A percentile compares a stretch with the other conserved stretches of the same genome.
Evolutionary conservation across 1,140 invertebrate species (phyloP).

Genomic region (Platorchestia sp.): DNA sequence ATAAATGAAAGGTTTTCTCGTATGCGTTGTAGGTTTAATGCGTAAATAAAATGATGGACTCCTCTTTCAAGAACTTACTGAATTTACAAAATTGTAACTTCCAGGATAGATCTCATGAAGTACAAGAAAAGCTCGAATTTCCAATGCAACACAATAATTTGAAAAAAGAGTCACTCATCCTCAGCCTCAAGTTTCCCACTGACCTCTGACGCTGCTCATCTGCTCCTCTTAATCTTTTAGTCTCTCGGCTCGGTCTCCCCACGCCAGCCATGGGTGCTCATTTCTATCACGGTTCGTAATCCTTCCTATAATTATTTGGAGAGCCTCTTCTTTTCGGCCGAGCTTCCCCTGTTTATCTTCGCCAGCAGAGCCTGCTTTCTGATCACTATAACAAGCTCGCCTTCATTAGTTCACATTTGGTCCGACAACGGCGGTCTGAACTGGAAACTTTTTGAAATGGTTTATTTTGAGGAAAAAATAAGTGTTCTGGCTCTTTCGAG

Average conservation of each 20-base stretch:
- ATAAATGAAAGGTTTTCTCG: neutral
- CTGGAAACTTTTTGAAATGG: neutral
- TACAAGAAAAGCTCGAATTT: neutral
- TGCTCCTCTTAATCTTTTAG: constrained; percentile 9
- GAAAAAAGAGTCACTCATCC: neutral
- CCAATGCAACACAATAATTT: neutral
- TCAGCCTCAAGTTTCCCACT: neutral
- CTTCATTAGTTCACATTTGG: constrained; percentile 16
- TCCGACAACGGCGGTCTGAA: neutral
- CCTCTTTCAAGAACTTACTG: neutral
- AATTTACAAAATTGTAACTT: neutral
- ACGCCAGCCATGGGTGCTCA: constrained; percentile 15
- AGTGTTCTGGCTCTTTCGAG: neutral
- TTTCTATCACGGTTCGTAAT: constrained; percentile 30
- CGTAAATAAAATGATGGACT: neutral
- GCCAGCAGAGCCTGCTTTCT: constrained; percentile 16
- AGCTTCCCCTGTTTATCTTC: constrained; percentile 19
- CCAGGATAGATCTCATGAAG: neutral
- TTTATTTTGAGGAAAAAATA: neutral
- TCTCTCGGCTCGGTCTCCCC: neutral
- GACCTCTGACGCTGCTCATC: neutral
- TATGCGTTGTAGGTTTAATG: neutral
- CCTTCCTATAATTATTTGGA: constrained; percentile 39
- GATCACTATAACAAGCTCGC: constrained; percentile 34
- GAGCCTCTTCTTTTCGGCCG: neutral